These are phyloP conservation scores for Euspilapteryx auroguttella DNA, from an alignment of 2,888 invertebrate genomes.

Conservation along the genomic window DNA sequence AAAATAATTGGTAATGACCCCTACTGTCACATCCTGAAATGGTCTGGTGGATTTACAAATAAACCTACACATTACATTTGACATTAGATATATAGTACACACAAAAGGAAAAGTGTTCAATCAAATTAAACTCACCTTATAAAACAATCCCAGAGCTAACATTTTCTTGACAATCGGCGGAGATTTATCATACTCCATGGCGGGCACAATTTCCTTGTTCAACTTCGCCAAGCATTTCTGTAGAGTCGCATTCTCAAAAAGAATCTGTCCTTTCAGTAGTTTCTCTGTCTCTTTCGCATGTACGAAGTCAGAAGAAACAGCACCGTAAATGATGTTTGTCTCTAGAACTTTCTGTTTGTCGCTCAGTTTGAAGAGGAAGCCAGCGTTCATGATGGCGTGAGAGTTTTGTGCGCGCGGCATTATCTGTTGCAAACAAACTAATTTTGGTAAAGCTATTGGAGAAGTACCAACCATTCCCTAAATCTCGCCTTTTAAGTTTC, in stretches of 20 bases:
- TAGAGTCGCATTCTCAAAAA: slow-evolving; percentile 39
- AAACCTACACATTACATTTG: too few species aligned
- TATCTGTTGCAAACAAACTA: slow-evolving; percentile 50
- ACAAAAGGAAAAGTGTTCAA: too few species aligned
- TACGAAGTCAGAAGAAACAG: slow-evolving; percentile 55
- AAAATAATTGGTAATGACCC: too few species aligned
- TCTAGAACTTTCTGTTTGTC: slow-evolving; percentile 28
- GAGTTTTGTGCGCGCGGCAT: slow-evolving; percentile 77
- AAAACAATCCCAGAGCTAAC: slow-evolving; percentile 76
- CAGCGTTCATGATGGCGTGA: slow-evolving; percentile 77
- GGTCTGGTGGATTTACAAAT: too few species aligned
- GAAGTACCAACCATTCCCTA: neutral
- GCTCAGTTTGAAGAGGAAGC: slow-evolving; percentile 65
- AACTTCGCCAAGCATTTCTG: slow-evolving; percentile 53
- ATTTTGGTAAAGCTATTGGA: too few species aligned
- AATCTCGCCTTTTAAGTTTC: neutral
- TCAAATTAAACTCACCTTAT: too few species aligned
- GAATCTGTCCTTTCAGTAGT: slow-evolving; percentile 32
- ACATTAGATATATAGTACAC: too few species aligned
- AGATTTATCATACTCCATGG: slow-evolving; percentile 66
- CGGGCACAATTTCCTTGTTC: slow-evolving; percentile 64
- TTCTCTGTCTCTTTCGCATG: slow-evolving; percentile 64
- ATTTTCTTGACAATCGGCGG: slow-evolving; percentile 69
- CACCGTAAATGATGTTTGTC: slow-evolving; percentile 68
- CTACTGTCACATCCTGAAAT: too few species aligned